A percentile compares a stretch with the other conserved stretches of the same genome.
phyloP scores from a whole-genome alignment of 2,797 vertebrate genomes.

The Mionectes olivaceus region DNA sequence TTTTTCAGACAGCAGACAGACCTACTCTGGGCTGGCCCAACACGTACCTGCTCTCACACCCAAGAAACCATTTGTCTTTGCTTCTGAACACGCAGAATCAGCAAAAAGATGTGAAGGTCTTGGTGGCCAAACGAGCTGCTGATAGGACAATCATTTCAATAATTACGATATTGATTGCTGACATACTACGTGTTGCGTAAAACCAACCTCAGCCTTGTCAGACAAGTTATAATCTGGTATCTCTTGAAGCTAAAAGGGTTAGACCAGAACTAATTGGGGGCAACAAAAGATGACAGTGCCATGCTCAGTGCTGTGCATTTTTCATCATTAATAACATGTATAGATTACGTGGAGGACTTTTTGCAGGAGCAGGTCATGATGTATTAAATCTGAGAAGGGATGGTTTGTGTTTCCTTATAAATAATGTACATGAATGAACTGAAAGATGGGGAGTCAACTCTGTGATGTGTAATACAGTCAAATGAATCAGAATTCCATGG shows the following conservation, averaged over 20 bases:
- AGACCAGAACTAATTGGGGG: not conserved
- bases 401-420: not conserved
- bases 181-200: not conserved
- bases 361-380: not conserved
- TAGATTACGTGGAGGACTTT: not conserved
- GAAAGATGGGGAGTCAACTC: not conserved
- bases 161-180: not conserved
- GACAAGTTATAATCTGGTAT: not conserved
- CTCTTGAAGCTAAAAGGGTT: not conserved
- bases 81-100: not conserved
- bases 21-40: accelerated
- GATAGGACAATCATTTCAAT: not conserved
- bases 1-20: not conserved
- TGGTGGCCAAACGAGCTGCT: not conserved
- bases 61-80: not conserved
- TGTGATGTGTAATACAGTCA: not conserved
- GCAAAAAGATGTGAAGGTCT: not conserved
- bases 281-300: not conserved
- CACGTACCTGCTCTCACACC: not conserved
- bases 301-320: not conserved
- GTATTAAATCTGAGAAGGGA: not conserved
- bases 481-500: not conserved
- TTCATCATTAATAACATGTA: accelerated
- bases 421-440: not conserved
- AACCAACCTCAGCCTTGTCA: not conserved